Conservation (phyloP, 2,797 vertebrate genomes). For the Margarornis squamiger region DNA sequence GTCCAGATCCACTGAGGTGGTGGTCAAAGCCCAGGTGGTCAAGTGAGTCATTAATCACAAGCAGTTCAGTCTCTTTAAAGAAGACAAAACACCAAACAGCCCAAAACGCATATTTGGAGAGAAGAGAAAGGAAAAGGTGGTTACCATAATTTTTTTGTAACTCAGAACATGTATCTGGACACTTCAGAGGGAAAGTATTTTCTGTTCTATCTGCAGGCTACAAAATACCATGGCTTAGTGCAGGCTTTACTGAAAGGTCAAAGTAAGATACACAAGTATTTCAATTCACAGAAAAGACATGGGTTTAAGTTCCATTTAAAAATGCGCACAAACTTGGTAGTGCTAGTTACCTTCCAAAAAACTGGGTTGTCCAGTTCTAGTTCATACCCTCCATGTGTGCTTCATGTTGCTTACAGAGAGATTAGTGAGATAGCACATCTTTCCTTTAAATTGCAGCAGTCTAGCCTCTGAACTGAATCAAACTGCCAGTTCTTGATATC, state of each 20-base stretch:
- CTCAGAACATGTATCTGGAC: background rate
- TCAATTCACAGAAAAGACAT: background rate
- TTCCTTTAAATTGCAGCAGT: background rate
- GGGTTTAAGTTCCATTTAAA: background rate
- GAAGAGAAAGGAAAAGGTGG: background rate
- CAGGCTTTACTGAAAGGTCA: background rate
- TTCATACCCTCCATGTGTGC: background rate
- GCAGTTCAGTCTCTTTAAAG: background rate
- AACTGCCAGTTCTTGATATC: background rate
- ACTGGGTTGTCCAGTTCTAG: background rate
- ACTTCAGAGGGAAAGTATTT: background rate
- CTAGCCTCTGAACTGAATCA: background rate
- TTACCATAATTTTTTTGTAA: background rate
- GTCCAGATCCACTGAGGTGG: background rate
- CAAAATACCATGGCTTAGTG: background rate
- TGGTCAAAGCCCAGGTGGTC: background rate
- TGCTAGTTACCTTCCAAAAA: background rate
- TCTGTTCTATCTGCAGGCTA: background rate
- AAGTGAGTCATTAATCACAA: background rate
- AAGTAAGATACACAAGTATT: background rate
- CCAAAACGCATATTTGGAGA: background rate
- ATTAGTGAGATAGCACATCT: fast-evolving
- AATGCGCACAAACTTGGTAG: background rate
- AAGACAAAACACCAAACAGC: background rate
- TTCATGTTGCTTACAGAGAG: background rate